Evolutionary conservation across 2,888 invertebrate genomes (phyloP).

Genomic region (Neelides folsomi): DNA sequence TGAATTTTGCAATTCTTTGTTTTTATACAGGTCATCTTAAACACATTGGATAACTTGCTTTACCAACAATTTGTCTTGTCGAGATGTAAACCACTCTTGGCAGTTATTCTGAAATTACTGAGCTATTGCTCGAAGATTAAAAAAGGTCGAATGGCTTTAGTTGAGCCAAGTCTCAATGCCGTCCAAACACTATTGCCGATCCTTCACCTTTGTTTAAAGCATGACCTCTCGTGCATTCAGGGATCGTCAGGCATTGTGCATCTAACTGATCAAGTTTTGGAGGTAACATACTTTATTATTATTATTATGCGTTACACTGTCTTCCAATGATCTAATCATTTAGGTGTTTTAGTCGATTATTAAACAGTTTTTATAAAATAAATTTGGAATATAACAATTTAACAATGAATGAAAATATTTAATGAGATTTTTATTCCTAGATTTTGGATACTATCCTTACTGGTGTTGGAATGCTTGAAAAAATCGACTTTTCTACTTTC

Average conservation of each 20-base stretch:
- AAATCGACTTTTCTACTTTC: constrained; percentile 23
- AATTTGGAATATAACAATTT: too few relatives aligned
- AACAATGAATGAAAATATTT: too few relatives aligned
- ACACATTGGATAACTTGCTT: constrained; percentile 51
- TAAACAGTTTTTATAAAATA: neutral
- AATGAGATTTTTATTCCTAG: constrained; percentile 39
- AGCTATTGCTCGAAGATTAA: constrained; percentile 64
- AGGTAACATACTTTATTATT: constrained; percentile 15
- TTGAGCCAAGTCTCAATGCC: constrained; percentile 69
- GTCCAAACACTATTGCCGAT: constrained; percentile 71
- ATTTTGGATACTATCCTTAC: constrained; percentile 89
- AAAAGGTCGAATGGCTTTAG: constrained; percentile 53
- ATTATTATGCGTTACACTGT: neutral
- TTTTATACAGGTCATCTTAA: constrained; percentile 69
- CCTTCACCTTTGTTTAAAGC: constrained; percentile 48
- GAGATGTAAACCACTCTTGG: constrained; percentile 74
- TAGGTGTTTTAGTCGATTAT: too few relatives aligned
- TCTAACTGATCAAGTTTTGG: constrained; percentile 30
- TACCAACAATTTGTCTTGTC: constrained; percentile 59
- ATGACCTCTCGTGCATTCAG: constrained; percentile 29
- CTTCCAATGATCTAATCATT: neutral
- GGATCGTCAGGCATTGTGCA: constrained; percentile 31
- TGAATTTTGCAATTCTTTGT: too few relatives aligned
- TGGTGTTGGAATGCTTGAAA: constrained; percentile 48
- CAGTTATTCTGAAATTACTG: constrained; percentile 79